Evolutionary conservation across 2,113 vertebrate genomes (phyloP).

Genomic region (Pomatostomus ruficeps): DNA sequence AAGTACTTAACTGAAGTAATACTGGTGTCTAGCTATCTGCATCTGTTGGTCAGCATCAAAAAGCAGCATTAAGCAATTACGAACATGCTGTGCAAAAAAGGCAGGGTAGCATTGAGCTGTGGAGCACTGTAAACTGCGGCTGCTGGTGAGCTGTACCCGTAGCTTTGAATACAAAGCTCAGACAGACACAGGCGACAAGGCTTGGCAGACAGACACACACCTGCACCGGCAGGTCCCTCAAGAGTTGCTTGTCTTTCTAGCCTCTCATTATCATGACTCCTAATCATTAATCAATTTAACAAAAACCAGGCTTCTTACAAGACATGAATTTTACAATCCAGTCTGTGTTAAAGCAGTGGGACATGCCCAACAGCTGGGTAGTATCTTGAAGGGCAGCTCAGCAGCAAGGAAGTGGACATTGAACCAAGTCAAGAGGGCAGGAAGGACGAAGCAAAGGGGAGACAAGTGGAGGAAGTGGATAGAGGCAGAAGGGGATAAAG

Average conservation of each 20-base stretch:
- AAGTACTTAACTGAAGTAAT: neutral
- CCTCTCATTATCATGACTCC: neutral
- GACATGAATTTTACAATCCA: neutral
- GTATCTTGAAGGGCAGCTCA: neutral
- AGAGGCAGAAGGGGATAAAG: neutral
- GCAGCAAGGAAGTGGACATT: neutral
- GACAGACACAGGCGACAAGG: neutral
- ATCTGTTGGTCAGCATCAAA: neutral
- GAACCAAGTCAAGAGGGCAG: neutral
- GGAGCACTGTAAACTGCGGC: neutral
- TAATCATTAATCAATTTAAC: neutral
- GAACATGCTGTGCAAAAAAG: neutral
- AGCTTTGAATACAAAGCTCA: neutral
- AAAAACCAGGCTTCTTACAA: neutral
- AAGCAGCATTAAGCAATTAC: neutral
- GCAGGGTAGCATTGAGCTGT: neutral
- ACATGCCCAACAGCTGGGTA: neutral
- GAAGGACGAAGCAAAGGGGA: neutral
- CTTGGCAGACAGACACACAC: neutral
- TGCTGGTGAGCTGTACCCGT: accelerated
- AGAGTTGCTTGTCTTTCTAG: neutral
- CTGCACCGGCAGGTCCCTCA: neutral
- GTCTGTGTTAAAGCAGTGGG: neutral
- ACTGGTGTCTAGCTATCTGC: neutral
- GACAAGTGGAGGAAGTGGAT: neutral